Evolutionary conservation across 2,797 vertebrate species (phyloP), one percentile per base, ranked within the genome.

Genomic region (Halcyon badia): DNA sequence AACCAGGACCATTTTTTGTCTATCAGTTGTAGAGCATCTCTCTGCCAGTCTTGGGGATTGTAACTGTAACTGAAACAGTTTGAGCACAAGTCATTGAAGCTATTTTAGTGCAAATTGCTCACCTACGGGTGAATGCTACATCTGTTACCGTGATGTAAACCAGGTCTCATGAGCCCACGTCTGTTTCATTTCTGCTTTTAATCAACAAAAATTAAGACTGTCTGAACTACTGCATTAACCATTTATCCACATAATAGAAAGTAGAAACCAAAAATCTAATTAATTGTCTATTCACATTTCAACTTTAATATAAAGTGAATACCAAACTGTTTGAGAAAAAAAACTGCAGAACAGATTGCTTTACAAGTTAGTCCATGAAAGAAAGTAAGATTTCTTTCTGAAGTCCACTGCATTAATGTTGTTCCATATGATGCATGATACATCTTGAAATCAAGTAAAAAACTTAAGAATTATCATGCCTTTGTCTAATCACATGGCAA

Each of bases 121-220:
- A 6, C 93, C 80, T 82, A 31, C 91, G 75, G 76, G 8, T 68
- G 76, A 91, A 65, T 41, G 73, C 72, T 72, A 1, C 77, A 31
- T 93, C 70, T 92, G 71, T 66, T 85, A 58, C 0, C 15, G 13
- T 66, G 73, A 88, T 82, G 41, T 16, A 94, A 94, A 89, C 44
- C 83, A 90, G 83, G 70, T 73, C 92, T 73, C 86, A 17, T 2
- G 11, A 83, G 93, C 69, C 56, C 44, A 39, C 0, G 4, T 56
- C 70, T 62, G 52, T 3, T 92, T 76, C 4, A 2, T 84, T 82
- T 90, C 94, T 89, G 92, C 77, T 88, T 95, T 94, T 88, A 93
- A 90, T 96, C 70, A 75, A 72, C 65, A 91, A 81, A 93, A 94
- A 89, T 81, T 66, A 93, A 76, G 71, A 41, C 44, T 54, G 42